These are phyloP conservation scores for Nomada ruficornis DNA, from an alignment of 2,888 invertebrate genomes.

Conservation along the genomic window DNA sequence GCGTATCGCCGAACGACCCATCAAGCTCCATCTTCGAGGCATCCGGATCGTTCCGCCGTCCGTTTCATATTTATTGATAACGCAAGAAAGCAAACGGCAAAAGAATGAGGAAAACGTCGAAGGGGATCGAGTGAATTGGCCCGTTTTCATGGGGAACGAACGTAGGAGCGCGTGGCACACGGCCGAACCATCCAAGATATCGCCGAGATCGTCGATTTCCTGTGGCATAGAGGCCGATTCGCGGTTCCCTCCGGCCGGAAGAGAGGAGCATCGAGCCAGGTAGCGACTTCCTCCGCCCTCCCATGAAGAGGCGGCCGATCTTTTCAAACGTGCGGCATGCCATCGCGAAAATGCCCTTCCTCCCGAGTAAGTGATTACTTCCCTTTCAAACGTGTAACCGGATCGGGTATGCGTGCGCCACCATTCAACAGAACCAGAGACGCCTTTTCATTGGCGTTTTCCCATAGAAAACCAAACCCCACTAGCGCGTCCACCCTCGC, in stretches of 20 bases:
- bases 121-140: slow-evolving; percentile 13
- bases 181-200: not conserved
- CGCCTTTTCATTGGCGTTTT: slow-evolving; percentile 53
- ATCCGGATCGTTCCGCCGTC: not conserved
- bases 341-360: slow-evolving; percentile 58
- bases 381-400: slow-evolving; percentile 63
- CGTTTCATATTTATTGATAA: slow-evolving; percentile 1
- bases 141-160: slow-evolving; percentile 21
- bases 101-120: not conserved
- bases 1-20: not conserved
- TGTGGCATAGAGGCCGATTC: slow-evolving; percentile 21
- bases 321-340: slow-evolving; percentile 37
- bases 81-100: not conserved
- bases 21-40: not conserved
- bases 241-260: slow-evolving; percentile 31
- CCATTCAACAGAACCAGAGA: slow-evolving; percentile 41
- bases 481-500: not conserved
- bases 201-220: slow-evolving; percentile 57
- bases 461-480: slow-evolving; percentile 32
- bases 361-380: slow-evolving; percentile 64
- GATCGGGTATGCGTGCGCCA: slow-evolving; percentile 53
- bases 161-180: slow-evolving; percentile 9
- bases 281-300: slow-evolving; percentile 44
- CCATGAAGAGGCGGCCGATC: slow-evolving; percentile 27
- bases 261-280: slow-evolving; percentile 32